Conservation (phyloP, 1,140 invertebrate species). For the Eupeodes corollae region DNA sequence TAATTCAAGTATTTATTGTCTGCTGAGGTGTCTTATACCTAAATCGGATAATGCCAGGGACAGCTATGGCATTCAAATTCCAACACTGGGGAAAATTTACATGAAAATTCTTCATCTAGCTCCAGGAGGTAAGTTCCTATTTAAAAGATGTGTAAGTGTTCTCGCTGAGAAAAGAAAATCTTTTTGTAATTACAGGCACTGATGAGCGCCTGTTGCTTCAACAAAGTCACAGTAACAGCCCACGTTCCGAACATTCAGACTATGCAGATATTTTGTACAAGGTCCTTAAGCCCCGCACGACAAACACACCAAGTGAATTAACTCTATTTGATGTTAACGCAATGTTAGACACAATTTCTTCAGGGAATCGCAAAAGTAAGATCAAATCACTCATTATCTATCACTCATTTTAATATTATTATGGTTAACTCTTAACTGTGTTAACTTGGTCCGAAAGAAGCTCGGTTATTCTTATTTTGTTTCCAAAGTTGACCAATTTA, state of each 20-base stretch:
- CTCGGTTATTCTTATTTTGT: too few relatives aligned
- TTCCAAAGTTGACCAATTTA: too few relatives aligned
- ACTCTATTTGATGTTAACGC: constrained; percentile 55
- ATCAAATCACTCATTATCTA: too few relatives aligned
- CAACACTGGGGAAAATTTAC: constrained; percentile 52
- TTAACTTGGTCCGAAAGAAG: too few relatives aligned
- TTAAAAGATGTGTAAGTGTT: too few relatives aligned
- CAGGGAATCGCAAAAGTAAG: constrained; percentile 38
- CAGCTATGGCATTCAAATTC: constrained; percentile 54
- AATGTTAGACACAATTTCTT: constrained; percentile 57
- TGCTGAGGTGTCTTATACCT: constrained; percentile 61
- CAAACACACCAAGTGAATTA: constrained; percentile 36
- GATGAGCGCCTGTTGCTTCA: constrained; percentile 55
- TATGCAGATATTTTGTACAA: constrained; percentile 62
- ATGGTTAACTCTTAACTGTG: too few relatives aligned
- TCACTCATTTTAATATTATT: too few relatives aligned
- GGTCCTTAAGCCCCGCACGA: constrained; percentile 54
- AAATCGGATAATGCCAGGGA: constrained; percentile 50
- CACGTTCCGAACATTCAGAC: constrained; percentile 47
- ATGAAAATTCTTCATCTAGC: constrained; percentile 56
- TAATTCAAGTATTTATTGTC: constrained; percentile 51
- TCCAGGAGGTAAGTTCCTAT: constrained; percentile 37
- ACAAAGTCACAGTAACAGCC: constrained; percentile 37
- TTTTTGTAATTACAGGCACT: constrained; percentile 27
- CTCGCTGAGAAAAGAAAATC: background rate